A percentile compares a stretch with the other conserved stretches of the same genome.
phyloP scores from a whole-genome alignment of 2,888 invertebrate species.

The Nymphalis polychloros region DNA sequence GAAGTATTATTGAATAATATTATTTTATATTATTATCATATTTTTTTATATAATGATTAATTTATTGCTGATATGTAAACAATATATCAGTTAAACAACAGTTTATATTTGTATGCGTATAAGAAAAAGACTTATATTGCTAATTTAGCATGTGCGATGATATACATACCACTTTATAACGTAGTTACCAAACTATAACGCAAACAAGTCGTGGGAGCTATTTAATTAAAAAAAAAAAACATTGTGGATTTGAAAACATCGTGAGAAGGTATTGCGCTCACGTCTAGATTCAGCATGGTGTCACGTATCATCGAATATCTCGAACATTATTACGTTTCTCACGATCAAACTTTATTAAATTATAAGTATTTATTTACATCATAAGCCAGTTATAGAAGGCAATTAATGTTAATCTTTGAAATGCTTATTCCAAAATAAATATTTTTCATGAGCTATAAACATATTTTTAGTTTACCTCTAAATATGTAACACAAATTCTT shows the following conservation, averaged over 20 bases:
- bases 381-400: no score
- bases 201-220: slow-evolving; percentile 16
- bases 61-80: no score
- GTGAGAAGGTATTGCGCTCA: slow-evolving; percentile 38
- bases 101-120: no score
- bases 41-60: no score
- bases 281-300: slow-evolving; percentile 27
- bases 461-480: slow-evolving; percentile 5
- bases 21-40: no score
- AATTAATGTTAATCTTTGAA: no score
- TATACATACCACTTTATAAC: neutral
- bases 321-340: slow-evolving; percentile 25
- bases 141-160: neutral
- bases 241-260: slow-evolving; percentile 31
- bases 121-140: neutral
- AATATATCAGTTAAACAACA: no score
- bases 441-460: neutral
- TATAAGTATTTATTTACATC: neutral
- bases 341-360: slow-evolving; percentile 5
- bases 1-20: no score
- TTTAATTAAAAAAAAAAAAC: slow-evolving; percentile 24
- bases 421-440: neutral
- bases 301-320: slow-evolving; percentile 35
- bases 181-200: slow-evolving; percentile 6
- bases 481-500: slow-evolving; percentile 9